These are phyloP conservation scores for Alligator mississippiensis DNA, from an alignment of 2,113 vertebrate species.

Conservation along the genomic window DNA sequence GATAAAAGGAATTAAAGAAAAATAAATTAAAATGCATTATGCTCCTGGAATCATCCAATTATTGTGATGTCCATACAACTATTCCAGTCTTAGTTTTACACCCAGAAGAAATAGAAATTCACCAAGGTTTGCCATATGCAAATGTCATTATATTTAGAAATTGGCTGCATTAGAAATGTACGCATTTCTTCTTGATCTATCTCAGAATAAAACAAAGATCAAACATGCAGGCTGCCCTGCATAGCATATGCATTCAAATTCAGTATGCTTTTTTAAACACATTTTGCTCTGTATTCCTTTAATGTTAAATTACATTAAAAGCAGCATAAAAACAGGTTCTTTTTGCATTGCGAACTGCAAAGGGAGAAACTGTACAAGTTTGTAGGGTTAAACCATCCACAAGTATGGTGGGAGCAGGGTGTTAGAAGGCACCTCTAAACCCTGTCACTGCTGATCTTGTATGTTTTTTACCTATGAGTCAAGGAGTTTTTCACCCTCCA, in stretches of 20 bases:
- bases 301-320: fast-evolving
- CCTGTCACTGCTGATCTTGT: no score
- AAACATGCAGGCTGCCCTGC: background rate
- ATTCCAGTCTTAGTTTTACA: background rate
- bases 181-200: conserved; percentile 45
- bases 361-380: background rate
- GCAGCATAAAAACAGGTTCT: background rate
- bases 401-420: no score
- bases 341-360: fast-evolving
- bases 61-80: conserved; percentile 52
- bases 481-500: no score
- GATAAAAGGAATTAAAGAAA: conserved; percentile 61
- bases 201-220: conserved; percentile 53
- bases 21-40: conserved; percentile 68
- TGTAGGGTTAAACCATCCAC: background rate
- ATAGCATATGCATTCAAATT: background rate
- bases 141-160: conserved; percentile 13
- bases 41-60: conserved; percentile 38
- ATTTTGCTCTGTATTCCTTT: fast-evolving
- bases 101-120: background rate
- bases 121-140: background rate
- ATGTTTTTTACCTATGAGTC: no score
- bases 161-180: conserved; percentile 23
- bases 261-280: background rate
- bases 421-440: no score